A percentile compares a stretch with the other conserved stretches of the same genome.
Evolutionary conservation across 1,140 invertebrate genomes (phyloP).

Genomic region (Neotoxoptera formosana): DNA sequence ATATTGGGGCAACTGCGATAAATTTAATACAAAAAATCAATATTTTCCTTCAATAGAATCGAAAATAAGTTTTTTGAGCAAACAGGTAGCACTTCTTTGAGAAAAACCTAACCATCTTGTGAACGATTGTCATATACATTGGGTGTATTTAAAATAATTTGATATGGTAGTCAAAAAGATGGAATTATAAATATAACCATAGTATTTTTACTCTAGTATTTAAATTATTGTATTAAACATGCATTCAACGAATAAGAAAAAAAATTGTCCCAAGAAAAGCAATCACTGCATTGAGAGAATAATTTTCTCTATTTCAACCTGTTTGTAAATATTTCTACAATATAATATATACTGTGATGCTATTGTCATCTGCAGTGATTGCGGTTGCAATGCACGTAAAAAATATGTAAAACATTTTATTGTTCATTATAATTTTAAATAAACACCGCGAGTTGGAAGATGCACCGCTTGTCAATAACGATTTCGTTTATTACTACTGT

Average conservation of each 20-base stretch:
- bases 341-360: too few relatives aligned
- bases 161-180: background rate
- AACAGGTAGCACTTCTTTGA: background rate
- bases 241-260: background rate
- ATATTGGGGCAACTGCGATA: too few relatives aligned
- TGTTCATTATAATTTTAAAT: background rate
- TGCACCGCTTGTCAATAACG: background rate
- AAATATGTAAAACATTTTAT: background rate
- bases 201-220: background rate
- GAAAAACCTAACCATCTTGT: background rate
- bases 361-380: background rate
- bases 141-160: background rate
- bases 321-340: too few relatives aligned
- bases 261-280: background rate
- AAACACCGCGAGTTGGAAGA: background rate
- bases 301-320: background rate
- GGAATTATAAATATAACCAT: background rate
- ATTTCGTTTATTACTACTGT: background rate
- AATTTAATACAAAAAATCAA: too few relatives aligned
- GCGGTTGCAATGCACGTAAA: background rate
- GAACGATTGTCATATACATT: too few relatives aligned
- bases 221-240: background rate
- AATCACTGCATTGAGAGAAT: background rate
- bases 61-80: background rate
- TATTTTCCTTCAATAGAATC: too few relatives aligned